Evolutionary conservation across 2,797 vertebrate genomes (phyloP).

Genomic region (Taenioides sp.): DNA sequence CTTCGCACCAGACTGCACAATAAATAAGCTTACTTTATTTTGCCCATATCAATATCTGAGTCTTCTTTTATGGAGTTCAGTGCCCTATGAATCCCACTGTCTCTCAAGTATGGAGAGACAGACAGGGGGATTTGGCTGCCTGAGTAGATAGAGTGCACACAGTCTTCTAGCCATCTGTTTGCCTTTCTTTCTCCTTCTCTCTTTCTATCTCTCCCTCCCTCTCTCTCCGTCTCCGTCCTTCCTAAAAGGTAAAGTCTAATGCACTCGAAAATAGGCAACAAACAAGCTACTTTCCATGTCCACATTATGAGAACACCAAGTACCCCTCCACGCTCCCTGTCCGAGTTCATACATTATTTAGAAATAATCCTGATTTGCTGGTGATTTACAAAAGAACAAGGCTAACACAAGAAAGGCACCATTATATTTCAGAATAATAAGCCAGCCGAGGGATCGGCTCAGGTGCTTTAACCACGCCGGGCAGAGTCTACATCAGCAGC

Average conservation of each 20-base stretch:
- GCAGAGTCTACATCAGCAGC: neutral
- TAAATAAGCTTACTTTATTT: neutral
- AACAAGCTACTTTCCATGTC: slow-evolving; percentile 22
- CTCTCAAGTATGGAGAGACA: slow-evolving; percentile 5
- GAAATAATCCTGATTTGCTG: slow-evolving; percentile 20
- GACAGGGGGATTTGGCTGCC: slow-evolving; percentile 12
- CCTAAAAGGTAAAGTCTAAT: slow-evolving; percentile 25
- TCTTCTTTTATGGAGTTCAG: slow-evolving; percentile 5
- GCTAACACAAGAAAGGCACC: slow-evolving; percentile 3
- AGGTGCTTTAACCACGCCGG: neutral
- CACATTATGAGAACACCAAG: slow-evolving; percentile 23
- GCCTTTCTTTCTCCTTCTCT: neutral
- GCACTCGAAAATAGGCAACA: slow-evolving; percentile 9
- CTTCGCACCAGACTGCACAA: neutral
- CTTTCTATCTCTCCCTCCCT: slow-evolving; percentile 7
- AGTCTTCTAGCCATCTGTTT: slow-evolving; percentile 23
- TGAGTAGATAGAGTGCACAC: slow-evolving; percentile 16
- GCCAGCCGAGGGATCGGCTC: neutral
- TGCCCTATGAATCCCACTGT: slow-evolving; percentile 16
- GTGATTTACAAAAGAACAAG: slow-evolving; percentile 7
- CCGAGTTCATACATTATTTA: slow-evolving; percentile 10
- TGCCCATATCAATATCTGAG: neutral
- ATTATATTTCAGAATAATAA: slow-evolving; percentile 11
- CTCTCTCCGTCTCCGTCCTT: slow-evolving; percentile 7
- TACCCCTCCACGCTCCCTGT: slow-evolving; percentile 14